These are phyloP conservation scores for Agelastica alni DNA, from an alignment of 2,888 invertebrate species.

Conservation along the genomic window DNA sequence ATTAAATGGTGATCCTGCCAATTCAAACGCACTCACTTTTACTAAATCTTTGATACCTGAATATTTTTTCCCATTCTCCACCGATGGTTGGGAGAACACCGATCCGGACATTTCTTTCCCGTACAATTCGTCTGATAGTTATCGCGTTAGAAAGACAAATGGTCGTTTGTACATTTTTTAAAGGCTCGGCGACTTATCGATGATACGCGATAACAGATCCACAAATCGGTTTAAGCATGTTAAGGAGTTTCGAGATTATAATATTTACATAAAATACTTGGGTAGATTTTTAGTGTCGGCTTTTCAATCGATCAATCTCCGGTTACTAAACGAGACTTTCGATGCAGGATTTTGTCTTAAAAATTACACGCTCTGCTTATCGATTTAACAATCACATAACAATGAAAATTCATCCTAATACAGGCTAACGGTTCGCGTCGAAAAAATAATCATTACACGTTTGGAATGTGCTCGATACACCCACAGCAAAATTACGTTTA, in stretches of 20 bases:
- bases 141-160: conserved; percentile 52
- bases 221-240: conserved; percentile 30
- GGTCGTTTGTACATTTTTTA: conserved; percentile 46
- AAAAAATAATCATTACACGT: too few species aligned
- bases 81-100: conserved; percentile 1
- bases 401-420: too few species aligned
- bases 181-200: conserved; percentile 50
- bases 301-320: conserved; percentile 3
- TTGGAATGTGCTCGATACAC: too few species aligned
- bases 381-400: too few species aligned
- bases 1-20: too few species aligned
- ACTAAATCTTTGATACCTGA: too few species aligned
- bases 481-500: too few species aligned
- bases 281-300: not conserved
- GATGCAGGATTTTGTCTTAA: not conserved
- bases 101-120: conserved; percentile 8
- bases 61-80: not conserved
- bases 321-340: not conserved
- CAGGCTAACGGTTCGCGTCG: too few species aligned
- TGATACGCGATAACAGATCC: conserved; percentile 43
- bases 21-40: too few species aligned
- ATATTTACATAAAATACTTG: conserved; percentile 24
- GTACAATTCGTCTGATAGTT: conserved; percentile 36
- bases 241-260: conserved; percentile 19
- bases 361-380: not conserved